Conservation (phyloP, 2,797 vertebrate genomes). For the Fistularia commersonii region DNA sequence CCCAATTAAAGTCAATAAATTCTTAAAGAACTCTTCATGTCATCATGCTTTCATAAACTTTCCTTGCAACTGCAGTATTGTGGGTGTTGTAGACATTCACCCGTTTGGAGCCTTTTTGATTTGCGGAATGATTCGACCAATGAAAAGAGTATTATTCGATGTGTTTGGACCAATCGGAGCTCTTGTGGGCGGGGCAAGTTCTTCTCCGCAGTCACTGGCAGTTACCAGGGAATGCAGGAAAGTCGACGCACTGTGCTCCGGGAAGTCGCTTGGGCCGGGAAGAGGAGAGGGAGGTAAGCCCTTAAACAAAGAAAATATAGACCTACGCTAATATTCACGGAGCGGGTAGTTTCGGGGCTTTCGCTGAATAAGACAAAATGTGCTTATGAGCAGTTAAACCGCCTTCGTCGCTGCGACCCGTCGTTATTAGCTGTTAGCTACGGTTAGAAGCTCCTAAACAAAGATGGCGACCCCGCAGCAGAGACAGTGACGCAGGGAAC, state of each 20-base stretch:
- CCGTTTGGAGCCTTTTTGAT: background rate
- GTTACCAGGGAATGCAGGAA: slow-evolving; percentile 16
- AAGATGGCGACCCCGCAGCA: slow-evolving; percentile 63
- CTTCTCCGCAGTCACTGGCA: slow-evolving; percentile 12
- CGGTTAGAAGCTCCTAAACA: slow-evolving; percentile 43
- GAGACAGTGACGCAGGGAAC: slow-evolving; percentile 53
- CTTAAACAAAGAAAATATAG: rapidly evolving
- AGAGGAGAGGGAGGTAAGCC: slow-evolving; percentile 26
- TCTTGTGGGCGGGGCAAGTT: slow-evolving; percentile 21
- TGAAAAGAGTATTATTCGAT: background rate
- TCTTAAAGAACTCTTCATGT: slow-evolving; percentile 60
- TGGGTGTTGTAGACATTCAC: background rate
- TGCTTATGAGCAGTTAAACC: background rate
- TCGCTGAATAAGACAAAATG: rapidly evolving
- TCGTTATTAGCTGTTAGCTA: slow-evolving; percentile 24
- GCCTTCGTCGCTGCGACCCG: background rate
- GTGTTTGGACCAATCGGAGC: slow-evolving; percentile 42
- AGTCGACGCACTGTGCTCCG: slow-evolving; percentile 25
- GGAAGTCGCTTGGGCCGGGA: background rate
- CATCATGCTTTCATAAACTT: background rate
- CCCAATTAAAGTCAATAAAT: slow-evolving; percentile 76
- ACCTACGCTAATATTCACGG: rapidly evolving
- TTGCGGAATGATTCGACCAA: slow-evolving; percentile 20
- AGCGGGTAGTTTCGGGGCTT: rapidly evolving
- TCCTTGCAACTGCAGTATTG: background rate